A percentile compares a stretch with the other conserved stretches of the same genome.
phyloP scores from a whole-genome alignment of 2,888 invertebrate species.

The Melanostoma mellinum region DNA sequence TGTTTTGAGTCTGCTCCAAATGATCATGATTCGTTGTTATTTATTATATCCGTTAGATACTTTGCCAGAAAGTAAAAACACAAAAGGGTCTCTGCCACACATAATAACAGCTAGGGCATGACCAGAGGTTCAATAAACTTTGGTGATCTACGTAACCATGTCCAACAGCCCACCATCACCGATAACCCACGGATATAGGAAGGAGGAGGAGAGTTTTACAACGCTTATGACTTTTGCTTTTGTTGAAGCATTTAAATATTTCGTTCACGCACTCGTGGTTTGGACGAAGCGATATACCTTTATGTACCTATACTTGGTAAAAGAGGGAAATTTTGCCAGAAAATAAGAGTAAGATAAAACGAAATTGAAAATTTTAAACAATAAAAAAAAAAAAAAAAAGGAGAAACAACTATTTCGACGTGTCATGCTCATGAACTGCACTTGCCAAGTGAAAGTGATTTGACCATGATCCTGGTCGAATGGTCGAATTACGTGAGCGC shows the following conservation, averaged over 20 bases:
- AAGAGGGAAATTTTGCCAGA: conserved; percentile 53
- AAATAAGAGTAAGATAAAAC: conserved; percentile 43
- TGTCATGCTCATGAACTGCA: conserved; percentile 40
- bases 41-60: conserved; percentile 28
- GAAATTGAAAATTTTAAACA: conserved; percentile 28
- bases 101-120: neutral
- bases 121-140: conserved; percentile 53
- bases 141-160: conserved; percentile 44
- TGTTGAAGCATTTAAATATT: conserved; percentile 36
- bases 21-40: conserved; percentile 20
- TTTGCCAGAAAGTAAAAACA: conserved; percentile 23
- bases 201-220: conserved; percentile 10
- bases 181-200: neutral
- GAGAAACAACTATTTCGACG: neutral
- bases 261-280: conserved; percentile 47
- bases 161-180: neutral
- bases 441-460: conserved; percentile 71
- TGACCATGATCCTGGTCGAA: conserved; percentile 70
- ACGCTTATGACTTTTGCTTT: conserved; percentile 45
- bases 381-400: conserved; percentile 7
- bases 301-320: neutral
- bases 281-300: conserved; percentile 15
- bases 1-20: conserved; percentile 27
- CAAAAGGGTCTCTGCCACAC: conserved; percentile 27
- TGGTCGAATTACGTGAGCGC: conserved; percentile 67